Base-by-base conservation (phyloP, 2,888 invertebrate species). In the Erannis defoliaria region DNA sequence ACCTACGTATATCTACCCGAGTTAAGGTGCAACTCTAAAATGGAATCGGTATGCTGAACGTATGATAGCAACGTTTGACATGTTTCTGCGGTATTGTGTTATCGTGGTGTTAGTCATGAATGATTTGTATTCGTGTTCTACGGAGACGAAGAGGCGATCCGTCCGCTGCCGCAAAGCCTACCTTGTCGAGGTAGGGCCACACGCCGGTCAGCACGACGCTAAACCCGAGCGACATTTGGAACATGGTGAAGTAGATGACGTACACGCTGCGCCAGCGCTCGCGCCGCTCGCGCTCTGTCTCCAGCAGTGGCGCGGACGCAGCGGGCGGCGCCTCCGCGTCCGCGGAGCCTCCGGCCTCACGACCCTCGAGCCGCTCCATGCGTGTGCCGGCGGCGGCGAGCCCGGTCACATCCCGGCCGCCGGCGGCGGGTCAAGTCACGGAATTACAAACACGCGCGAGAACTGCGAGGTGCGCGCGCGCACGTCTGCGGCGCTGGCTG, bases 101-200 rank as follows among this genome's bases (percentile, higher is more conserved):
- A n/a, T n/a, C n/a, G n/a, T n/a, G n/a, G n/a, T n/a, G n/a, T n/a
- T n/a, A n/a, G n/a, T n/a, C n/a, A n/a, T n/a, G n/a, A n/a, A n/a
- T n/a, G n/a, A n/a, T n/a, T n/a, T n/a, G n/a, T n/a, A n/a, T n/a
- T n/a, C n/a, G n/a, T n/a, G n/a, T n/a, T n/a, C n/a, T n/a, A 0
- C n/a, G 33, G 8, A 9, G 16, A 38, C 1, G 18, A 1, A 1
- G 18, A 10, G 18, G 10, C 18, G 38, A 4, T 0, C 5, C 26
- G 5, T 1, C 5, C 26, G 26, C 8, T 3, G 8, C 18, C 4
- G n/a, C 5, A n/a, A 33, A 66, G 23, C 12, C 1, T 90, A 97
- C 97, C 95, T 97, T 97, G 80, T 96, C 95, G 60, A 98, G 94
- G 84, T 97, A 98, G 1, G 97, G 97, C 97, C 97, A 98, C 46